Percentiles rank a stretch among this genome's conserved stretches.
Conservation (phyloP, 2,888 invertebrate genomes). For the Diploptera punctata region DNA sequence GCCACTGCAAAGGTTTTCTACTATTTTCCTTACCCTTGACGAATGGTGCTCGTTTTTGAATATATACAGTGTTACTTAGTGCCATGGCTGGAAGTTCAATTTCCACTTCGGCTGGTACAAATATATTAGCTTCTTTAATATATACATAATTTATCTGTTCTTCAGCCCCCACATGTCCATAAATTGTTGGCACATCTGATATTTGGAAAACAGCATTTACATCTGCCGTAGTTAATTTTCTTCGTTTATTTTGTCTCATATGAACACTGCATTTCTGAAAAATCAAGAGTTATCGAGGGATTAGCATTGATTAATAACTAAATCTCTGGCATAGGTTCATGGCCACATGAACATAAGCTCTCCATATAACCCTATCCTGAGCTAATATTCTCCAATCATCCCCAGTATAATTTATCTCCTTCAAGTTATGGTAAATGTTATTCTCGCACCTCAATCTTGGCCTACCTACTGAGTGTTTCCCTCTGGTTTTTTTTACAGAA, state of each 20-base stretch:
- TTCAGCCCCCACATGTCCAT: slow-evolving; percentile 29
- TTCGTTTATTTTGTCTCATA: slow-evolving; percentile 40
- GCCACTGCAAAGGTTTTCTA: too few relatives aligned
- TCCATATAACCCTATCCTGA: too few relatives aligned
- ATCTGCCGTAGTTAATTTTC: slow-evolving; percentile 38
- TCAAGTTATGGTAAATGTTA: too few relatives aligned
- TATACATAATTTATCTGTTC: slow-evolving; percentile 23
- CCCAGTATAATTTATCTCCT: too few relatives aligned
- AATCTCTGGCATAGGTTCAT: too few relatives aligned
- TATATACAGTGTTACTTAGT: background rate
- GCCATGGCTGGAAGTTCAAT: slow-evolving; percentile 35
- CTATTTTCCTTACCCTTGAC: slow-evolving; percentile 35
- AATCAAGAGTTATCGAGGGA: too few relatives aligned
- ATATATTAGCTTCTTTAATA: slow-evolving; percentile 39
- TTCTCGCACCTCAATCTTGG: too few relatives aligned
- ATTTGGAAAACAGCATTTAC: slow-evolving; percentile 39
- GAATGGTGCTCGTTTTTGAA: slow-evolving; percentile 27
- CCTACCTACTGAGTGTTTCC: too few relatives aligned
- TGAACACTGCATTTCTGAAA: slow-evolving; percentile 41
- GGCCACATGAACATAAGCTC: too few relatives aligned
- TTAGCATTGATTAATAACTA: too few relatives aligned
- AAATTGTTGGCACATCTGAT: slow-evolving; percentile 38
- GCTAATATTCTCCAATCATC: too few relatives aligned
- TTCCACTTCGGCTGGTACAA: slow-evolving; percentile 33
- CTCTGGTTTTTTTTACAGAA: too few relatives aligned